Evolutionary conservation across 2,888 invertebrate genomes (phyloP).

Genomic region (Athalia rosae): DNA sequence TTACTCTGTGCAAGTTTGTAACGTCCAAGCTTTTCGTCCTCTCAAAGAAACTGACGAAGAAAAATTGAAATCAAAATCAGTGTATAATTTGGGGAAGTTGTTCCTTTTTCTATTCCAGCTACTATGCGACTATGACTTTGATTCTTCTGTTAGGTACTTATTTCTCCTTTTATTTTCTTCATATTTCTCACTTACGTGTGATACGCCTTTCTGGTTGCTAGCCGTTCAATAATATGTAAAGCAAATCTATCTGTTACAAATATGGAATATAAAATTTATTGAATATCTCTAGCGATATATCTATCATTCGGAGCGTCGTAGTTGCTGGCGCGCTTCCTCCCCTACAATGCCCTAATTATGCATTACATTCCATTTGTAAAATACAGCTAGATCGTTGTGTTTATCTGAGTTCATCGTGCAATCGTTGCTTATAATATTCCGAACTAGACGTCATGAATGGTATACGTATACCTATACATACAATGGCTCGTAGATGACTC

Average conservation of each 20-base stretch:
- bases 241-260: not conserved
- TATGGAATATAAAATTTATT: slow-evolving; percentile 27
- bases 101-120: too few species aligned
- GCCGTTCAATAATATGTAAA: too few species aligned
- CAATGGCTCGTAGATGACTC: not conserved
- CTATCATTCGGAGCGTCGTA: not conserved
- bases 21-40: too few species aligned
- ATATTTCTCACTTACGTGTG: not conserved
- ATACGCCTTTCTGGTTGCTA: not conserved
- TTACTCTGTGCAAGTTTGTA: too few species aligned
- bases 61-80: too few species aligned
- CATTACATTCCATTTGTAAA: slow-evolving; percentile 64
- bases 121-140: too few species aligned
- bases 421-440: slow-evolving; percentile 2
- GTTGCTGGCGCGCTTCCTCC: slow-evolving; percentile 48
- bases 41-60: too few species aligned
- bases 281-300: slow-evolving; percentile 34
- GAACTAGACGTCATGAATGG: slow-evolving; percentile 48
- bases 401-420: slow-evolving; percentile 50
- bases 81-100: too few species aligned
- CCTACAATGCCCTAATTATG: slow-evolving; percentile 64
- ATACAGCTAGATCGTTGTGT: slow-evolving; percentile 61
- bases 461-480: slow-evolving; percentile 15
- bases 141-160: too few species aligned
- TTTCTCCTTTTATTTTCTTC: too few species aligned